Evolutionary conservation across 1,140 invertebrate genomes (phyloP).

Genomic region (Drosophila sechellia): DNA sequence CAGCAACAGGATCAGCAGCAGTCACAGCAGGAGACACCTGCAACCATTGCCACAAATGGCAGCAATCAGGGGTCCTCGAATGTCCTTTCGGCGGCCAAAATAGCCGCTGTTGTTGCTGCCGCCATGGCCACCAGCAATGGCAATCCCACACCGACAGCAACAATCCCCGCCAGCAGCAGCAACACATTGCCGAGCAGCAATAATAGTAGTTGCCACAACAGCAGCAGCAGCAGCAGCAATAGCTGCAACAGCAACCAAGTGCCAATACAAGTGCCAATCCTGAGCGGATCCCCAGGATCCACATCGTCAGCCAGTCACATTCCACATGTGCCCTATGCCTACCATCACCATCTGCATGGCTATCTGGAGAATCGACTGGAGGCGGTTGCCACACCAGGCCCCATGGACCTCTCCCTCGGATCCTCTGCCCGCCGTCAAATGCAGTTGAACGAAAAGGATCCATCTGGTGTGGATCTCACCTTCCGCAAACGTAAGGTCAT

Average conservation of each 20-base stretch:
- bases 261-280: conserved; percentile 60
- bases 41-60: conserved; percentile 23
- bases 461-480: conserved; percentile 67
- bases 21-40: conserved; percentile 17
- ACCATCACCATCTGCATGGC: conserved; percentile 11
- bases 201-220: conserved; percentile 22
- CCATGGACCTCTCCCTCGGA: conserved; percentile 78
- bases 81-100: conserved; percentile 54
- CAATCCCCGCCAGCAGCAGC: conserved; percentile 39
- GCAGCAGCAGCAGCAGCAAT: conserved; percentile 2
- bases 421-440: conserved; percentile 55
- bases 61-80: conserved; percentile 51
- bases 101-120: conserved; percentile 47
- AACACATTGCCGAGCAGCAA: conserved; percentile 23
- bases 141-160: conserved; percentile 20
- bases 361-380: conserved; percentile 37
- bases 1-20: conserved; percentile 28
- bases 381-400: conserved; percentile 49
- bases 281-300: conserved; percentile 40
- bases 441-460: conserved; percentile 39
- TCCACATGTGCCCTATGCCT: conserved; percentile 43
- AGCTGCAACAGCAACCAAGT: conserved; percentile 29
- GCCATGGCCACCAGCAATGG: conserved; percentile 46
- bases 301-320: conserved; percentile 47
- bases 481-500: conserved; percentile 74